Evolutionary conservation across 2,888 invertebrate genomes (phyloP).

Genomic region (Peribatodes rhomboidaria): DNA sequence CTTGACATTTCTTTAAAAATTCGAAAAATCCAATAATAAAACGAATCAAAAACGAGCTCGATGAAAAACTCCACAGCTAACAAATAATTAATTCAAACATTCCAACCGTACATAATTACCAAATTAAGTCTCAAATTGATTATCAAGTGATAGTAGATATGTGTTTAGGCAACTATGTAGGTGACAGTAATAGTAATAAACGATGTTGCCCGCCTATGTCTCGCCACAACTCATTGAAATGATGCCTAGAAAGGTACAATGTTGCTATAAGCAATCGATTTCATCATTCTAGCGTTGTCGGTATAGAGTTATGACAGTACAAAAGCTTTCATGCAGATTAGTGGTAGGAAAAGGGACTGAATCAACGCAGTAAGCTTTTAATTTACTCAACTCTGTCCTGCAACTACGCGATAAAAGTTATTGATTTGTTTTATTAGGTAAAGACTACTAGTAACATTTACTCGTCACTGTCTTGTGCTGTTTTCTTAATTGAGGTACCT

Average conservation of each 20-base stretch:
- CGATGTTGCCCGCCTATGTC: slow-evolving; percentile 46
- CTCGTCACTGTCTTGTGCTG: too few relatives aligned
- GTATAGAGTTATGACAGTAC: slow-evolving; percentile 8
- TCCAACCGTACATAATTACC: slow-evolving; percentile 9
- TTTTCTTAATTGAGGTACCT: too few relatives aligned
- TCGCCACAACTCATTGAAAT: slow-evolving; percentile 49
- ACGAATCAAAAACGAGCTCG: slow-evolving; percentile 2
- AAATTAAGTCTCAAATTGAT: slow-evolving; percentile 36
- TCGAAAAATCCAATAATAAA: neutral
- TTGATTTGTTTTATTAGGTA: too few relatives aligned
- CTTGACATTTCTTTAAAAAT: neutral
- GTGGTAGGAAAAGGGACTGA: neutral
- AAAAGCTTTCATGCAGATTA: neutral
- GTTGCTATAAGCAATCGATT: slow-evolving; percentile 73
- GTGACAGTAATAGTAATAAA: slow-evolving; percentile 41
- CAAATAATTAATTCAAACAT: slow-evolving; percentile 20
- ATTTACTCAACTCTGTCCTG: too few relatives aligned
- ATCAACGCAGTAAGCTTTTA: too few relatives aligned
- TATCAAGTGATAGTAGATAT: slow-evolving; percentile 36
- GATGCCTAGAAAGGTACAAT: slow-evolving; percentile 63
- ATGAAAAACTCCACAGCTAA: slow-evolving; percentile 2
- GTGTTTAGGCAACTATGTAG: slow-evolving; percentile 41
- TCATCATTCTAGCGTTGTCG: slow-evolving; percentile 60
- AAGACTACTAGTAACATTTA: too few relatives aligned
- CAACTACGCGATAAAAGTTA: too few relatives aligned